Evolutionary conservation across 1,140 invertebrate species (phyloP).

Genomic region (Ceratosolen fusciceps): DNA sequence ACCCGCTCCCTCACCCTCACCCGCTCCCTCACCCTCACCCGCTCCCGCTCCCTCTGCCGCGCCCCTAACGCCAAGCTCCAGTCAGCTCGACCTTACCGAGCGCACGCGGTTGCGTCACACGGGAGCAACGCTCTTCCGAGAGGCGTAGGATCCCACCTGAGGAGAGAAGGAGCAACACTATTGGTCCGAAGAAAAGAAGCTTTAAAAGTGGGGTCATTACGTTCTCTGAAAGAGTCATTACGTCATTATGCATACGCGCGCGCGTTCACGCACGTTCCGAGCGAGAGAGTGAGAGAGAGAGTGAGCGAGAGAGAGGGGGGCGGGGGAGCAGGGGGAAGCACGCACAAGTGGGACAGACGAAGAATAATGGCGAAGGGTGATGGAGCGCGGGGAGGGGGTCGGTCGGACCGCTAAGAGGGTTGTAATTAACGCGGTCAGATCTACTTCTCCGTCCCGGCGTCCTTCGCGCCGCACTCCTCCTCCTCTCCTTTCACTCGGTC

Average conservation of each 20-base stretch:
- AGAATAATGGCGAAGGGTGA: too few species aligned
- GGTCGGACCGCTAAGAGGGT: not conserved
- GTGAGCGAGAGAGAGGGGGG: not conserved
- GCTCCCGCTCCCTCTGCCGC: too few species aligned
- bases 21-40: not conserved
- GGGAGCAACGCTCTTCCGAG: slow-evolving; percentile 22
- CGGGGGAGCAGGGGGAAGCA: too few species aligned
- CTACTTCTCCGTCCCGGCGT: not conserved
- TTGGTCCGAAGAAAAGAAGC: slow-evolving; percentile 30
- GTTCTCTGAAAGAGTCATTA: slow-evolving; percentile 48
- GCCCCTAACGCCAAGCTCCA: too few species aligned
- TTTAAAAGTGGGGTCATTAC: slow-evolving; percentile 42
- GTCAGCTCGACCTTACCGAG: too few species aligned
- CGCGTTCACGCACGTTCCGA: not conserved
- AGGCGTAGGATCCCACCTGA: not conserved
- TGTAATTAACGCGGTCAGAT: slow-evolving; percentile 43
- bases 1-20: not conserved
- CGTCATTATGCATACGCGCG: slow-evolving; percentile 46
- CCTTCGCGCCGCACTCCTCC: not conserved
- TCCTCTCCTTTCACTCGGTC: not conserved
- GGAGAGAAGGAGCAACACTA: slow-evolving; percentile 10
- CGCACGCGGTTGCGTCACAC: slow-evolving; percentile 35
- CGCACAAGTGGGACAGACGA: too few species aligned
- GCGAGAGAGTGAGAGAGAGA: not conserved
- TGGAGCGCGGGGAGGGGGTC: not conserved